Conservation (phyloP, 2,797 vertebrate species). For the Taenioides sp. region DNA sequence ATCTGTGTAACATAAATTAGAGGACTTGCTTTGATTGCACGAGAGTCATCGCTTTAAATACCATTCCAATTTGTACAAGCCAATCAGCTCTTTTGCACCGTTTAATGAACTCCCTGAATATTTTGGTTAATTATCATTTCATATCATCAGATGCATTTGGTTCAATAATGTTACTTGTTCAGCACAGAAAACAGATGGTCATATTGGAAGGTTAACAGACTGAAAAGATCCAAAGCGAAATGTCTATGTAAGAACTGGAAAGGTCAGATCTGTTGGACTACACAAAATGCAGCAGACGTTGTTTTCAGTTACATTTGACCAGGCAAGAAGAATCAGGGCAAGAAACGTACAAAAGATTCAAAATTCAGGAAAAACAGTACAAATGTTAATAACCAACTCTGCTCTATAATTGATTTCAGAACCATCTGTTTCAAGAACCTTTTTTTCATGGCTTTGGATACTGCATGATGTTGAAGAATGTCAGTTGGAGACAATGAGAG, state of each 20-base stretch:
- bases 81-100: slow-evolving; percentile 52
- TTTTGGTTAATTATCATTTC: slow-evolving; percentile 56
- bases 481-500: no score
- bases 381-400: no score
- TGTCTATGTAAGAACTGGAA: neutral
- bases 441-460: no score
- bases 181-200: slow-evolving; percentile 56
- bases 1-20: no score
- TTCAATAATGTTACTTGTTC: slow-evolving; percentile 58
- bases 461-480: no score
- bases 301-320: no score
- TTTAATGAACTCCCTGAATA: slow-evolving; percentile 64
- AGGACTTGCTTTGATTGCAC: no score
- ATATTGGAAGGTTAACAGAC: slow-evolving; percentile 40
- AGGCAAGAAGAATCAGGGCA: no score
- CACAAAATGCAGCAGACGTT: neutral
- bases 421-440: no score
- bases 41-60: slow-evolving; percentile 50
- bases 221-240: slow-evolving; percentile 11
- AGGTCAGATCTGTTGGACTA: neutral
- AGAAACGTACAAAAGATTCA: no score
- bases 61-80: slow-evolving; percentile 54
- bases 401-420: no score
- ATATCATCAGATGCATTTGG: slow-evolving; percentile 54
- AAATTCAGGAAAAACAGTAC: no score